phyloP scores from a whole-genome alignment of 2,888 invertebrate genomes.

The Scaptomyza tumidula region DNA sequence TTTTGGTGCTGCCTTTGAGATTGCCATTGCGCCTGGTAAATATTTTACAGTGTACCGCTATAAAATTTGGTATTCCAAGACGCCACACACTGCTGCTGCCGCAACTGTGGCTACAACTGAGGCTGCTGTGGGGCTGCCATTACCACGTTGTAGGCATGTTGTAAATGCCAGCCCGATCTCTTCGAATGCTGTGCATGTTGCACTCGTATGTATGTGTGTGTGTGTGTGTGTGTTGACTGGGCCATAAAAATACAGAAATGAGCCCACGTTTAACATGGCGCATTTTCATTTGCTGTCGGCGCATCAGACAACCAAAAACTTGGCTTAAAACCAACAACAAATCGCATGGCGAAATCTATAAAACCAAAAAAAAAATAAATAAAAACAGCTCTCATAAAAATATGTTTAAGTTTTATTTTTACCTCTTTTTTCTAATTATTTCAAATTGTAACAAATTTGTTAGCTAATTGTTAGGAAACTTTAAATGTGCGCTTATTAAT shows the following conservation, averaged over 20 bases:
- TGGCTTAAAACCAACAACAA: constrained; percentile 37
- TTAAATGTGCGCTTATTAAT: background rate
- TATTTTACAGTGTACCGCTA: constrained; percentile 79
- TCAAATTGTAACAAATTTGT: constrained; percentile 21
- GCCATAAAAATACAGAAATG: constrained; percentile 74
- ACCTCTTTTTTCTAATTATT: constrained; percentile 19
- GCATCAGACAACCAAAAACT: constrained; percentile 58
- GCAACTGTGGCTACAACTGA: constrained; percentile 22
- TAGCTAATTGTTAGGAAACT: background rate
- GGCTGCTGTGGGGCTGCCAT: constrained; percentile 72
- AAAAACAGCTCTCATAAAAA: constrained; percentile 26
- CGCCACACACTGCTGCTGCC: constrained; percentile 42
- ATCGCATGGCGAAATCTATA: constrained; percentile 35
- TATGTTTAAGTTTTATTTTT: constrained; percentile 21
- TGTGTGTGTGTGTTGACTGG: constrained; percentile 53
- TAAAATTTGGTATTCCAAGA: constrained; percentile 79
- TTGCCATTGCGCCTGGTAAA: constrained; percentile 33
- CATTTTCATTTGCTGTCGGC: constrained; percentile 64
- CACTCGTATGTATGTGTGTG: constrained; percentile 24
- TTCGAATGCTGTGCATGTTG: constrained; percentile 57
- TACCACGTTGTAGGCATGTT: constrained; percentile 79
- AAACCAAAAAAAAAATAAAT: constrained; percentile 14
- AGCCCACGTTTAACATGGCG: constrained; percentile 78
- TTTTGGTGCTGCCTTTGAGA: background rate
- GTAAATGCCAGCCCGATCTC: constrained; percentile 74